Base-by-base conservation (phyloP, 1,140 invertebrate species). In the Drosophila burlai region DNA sequence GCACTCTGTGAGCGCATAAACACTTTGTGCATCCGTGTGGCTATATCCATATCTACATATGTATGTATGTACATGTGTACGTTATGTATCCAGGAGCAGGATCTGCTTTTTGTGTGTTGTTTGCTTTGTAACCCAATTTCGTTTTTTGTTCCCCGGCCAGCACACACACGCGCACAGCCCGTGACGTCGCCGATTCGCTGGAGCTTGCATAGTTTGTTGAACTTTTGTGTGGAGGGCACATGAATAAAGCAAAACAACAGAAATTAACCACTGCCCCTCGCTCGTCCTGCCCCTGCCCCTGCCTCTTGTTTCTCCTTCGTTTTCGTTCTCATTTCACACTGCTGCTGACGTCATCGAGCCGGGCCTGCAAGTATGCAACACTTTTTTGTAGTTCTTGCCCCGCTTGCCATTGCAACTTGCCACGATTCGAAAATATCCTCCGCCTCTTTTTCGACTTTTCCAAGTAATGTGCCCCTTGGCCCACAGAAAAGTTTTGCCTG, bases 101-200 rank as follows among this genome's bases (percentile, higher is more conserved):
- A 69, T 46, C 55, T 49, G 64, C 49, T 89, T 78, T 76, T 78
- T 86, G 80, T 80, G 34, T 57, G 34, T 57, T 57, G 54, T 57
- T 83, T 83, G 84, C 64, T 72, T 78, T 89, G 84, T 87, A 89
- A 87, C 84, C 84, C 85, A 84, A 87, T 81, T 89, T 83, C 26
- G 49, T 58, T 64, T 49, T 71, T 76, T 62, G 46, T 62, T 58
- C 40, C 18, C 57, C 18, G 11, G 9, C 8, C 36, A 29, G 42
- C 54, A 31, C 16, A 59, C 5, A 29, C 42, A 63, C 24, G 47
- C 31, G 45, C 29, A 43, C 50, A 45, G 62, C 68, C 65, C 46
- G 68, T 78, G 82, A 85, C 82, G 82, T 81, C 68, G 82, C 47
- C 59, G 50, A 72, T 65, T 76, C 73, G 61, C 43, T 45, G 50